Evolutionary conservation across 2,113 vertebrate genomes (phyloP).

Genomic region (Limnothrissa miodon): DNA sequence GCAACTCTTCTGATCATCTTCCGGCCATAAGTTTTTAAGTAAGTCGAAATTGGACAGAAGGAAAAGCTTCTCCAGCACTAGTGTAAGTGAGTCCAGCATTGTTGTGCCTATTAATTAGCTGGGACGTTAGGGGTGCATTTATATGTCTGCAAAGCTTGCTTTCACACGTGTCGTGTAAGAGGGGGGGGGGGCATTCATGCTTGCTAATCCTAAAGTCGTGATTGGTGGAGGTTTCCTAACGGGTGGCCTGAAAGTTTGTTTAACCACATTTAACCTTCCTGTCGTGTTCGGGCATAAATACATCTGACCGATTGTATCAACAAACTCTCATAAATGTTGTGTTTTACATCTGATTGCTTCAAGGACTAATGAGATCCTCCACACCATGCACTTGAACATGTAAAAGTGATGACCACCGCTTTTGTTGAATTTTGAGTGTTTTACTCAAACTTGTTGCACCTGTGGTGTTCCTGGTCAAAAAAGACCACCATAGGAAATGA

Average conservation of each 20-base stretch:
- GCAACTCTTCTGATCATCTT: conserved; percentile 23
- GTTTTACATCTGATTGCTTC: no score
- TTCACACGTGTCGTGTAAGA: conserved; percentile 18
- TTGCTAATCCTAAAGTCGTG: conserved; percentile 14
- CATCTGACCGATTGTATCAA: no score
- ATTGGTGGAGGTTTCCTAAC: conserved; percentile 50
- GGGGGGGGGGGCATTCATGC: conserved; percentile 48
- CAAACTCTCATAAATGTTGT: no score
- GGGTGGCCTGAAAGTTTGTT: not conserved
- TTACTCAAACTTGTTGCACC: no score
- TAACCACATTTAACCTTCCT: no score
- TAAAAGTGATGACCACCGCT: no score
- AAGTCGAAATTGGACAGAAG: conserved; percentile 73
- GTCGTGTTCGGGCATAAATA: not conserved
- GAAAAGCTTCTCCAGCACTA: conserved; percentile 81
- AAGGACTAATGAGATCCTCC: no score
- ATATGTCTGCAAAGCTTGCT: conserved; percentile 44
- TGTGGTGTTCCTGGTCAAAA: no score
- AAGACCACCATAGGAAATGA: no score
- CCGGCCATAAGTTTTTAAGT: conserved; percentile 55
- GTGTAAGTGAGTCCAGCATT: conserved; percentile 76
- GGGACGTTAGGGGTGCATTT: conserved; percentile 34
- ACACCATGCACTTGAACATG: no score
- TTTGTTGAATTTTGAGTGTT: no score
- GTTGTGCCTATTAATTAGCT: not conserved